Evolutionary conservation across 2,888 invertebrate species (phyloP), one percentile per base, ranked within the genome.

Genomic region (Orthonevra nobilis): DNA sequence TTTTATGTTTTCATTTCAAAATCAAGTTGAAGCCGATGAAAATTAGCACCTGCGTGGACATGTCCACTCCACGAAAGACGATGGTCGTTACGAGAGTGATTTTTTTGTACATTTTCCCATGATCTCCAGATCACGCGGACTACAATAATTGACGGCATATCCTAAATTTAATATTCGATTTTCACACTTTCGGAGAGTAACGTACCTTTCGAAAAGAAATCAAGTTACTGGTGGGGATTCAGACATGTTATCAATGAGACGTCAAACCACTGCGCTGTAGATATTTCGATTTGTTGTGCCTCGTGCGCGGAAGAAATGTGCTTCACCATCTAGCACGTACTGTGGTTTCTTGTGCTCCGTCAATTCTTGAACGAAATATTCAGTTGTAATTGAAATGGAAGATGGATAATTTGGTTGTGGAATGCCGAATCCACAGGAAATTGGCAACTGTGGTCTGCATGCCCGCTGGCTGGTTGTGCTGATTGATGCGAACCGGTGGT

Each of bases 371-470:
- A 60, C 23, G 32, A 42, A 72, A 64, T 64, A 50, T 60, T 58
- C 70, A 63, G 64, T n/a, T n/a, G n/a, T 72, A 72, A 77, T 75
- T 72, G 77, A 77, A 77, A 64, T 77, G 72, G 75, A 66, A 66
- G 66, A 66, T 44, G 56, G 72, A 72, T 72, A 72, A 72, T 72
- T 77, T 64, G 52, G 38, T 15, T 19, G 52, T 10, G 12, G 70
- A 77, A 77, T 72, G 72, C 44, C 58, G 46, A 54, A 17, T 50
- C 44, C 52, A 32, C 64, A 77, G 72, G 77, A 72, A 77, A 77
- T 77, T 64, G 56, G 44, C 58, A 64, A 70, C 7, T 64, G 72
- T 20, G 72, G 46, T 64, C 5, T 3, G 23, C 5, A 42, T 34
- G 58, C 36, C 38, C 36, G 46, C 10, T 12, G 42, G 38, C 56